phyloP scores from a whole-genome alignment of 2,888 invertebrate genomes.

The Eilema sororculum region DNA sequence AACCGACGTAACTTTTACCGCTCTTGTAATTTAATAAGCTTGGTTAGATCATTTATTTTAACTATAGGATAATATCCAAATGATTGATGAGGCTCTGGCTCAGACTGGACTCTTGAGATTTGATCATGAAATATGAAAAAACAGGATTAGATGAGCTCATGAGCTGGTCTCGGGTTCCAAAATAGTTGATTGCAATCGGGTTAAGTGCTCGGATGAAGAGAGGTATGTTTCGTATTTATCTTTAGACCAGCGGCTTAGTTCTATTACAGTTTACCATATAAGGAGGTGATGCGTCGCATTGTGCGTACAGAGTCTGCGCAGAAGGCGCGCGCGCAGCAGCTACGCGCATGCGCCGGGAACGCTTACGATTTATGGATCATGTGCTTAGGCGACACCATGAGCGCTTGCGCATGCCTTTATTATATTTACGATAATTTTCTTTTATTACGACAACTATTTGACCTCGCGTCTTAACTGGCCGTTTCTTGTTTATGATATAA shows the following conservation, averaged over 20 bases:
- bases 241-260: slow-evolving; percentile 30
- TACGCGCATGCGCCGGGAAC: slow-evolving; percentile 42
- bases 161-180: no score
- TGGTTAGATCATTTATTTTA: no score
- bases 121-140: no score
- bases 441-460: no score
- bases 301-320: slow-evolving; percentile 46
- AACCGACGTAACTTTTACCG: no score
- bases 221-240: background rate
- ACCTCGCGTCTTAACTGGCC: no score
- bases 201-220: background rate
- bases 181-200: background rate
- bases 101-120: no score
- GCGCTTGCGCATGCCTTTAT: slow-evolving; percentile 25
- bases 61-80: no score
- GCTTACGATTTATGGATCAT: slow-evolving; percentile 45
- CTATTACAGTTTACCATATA: slow-evolving; percentile 52
- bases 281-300: slow-evolving; percentile 58
- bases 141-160: no score
- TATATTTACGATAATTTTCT: slow-evolving; percentile 26
- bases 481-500: no score
- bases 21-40: no score
- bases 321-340: slow-evolving; percentile 28
- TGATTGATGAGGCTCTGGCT: no score
- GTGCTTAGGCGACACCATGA: slow-evolving; percentile 25